Evolutionary conservation across 37 sponge, comb jelly and placozoan genomes (phyloP).

Genomic region (Tethya wilhelma): DNA sequence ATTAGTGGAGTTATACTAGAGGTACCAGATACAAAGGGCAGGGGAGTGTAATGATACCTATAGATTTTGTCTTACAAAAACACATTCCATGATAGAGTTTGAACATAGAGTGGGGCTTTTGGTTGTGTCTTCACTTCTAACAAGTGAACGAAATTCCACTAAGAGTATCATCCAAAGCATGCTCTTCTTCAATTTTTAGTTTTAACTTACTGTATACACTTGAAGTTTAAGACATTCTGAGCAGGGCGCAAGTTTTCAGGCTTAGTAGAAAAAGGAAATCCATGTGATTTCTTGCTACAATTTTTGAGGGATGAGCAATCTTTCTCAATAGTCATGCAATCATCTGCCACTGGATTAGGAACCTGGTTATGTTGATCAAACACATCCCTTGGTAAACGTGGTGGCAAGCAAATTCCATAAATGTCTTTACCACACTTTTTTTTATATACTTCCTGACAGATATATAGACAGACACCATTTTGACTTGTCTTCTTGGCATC

Average conservation of each 20-base stretch:
- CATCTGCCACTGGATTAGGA: constrained; percentile 6
- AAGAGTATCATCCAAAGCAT: not conserved
- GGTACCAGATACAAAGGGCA: no score
- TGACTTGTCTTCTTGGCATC: not conserved
- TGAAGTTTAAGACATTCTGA: not conserved
- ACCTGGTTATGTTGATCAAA: not conserved
- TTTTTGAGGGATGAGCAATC: not conserved
- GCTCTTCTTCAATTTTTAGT: not conserved
- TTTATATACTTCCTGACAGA: no score
- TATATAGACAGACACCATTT: not conserved
- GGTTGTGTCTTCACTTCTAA: not conserved
- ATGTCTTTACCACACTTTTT: not conserved
- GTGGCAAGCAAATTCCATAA: not conserved
- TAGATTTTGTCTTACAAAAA: not conserved
- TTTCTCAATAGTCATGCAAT: not conserved
- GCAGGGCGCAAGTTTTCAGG: not conserved
- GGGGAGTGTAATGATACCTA: no score
- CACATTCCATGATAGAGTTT: not conserved
- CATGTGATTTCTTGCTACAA: not conserved
- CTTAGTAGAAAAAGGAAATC: not conserved
- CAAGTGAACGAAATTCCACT: not conserved
- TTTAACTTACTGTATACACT: not conserved
- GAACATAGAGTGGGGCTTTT: not conserved
- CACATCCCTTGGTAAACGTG: not conserved
- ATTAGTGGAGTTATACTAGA: no score